phyloP scores from a whole-genome alignment of 2,888 invertebrate genomes.

The Hoplodrina blanda region DNA sequence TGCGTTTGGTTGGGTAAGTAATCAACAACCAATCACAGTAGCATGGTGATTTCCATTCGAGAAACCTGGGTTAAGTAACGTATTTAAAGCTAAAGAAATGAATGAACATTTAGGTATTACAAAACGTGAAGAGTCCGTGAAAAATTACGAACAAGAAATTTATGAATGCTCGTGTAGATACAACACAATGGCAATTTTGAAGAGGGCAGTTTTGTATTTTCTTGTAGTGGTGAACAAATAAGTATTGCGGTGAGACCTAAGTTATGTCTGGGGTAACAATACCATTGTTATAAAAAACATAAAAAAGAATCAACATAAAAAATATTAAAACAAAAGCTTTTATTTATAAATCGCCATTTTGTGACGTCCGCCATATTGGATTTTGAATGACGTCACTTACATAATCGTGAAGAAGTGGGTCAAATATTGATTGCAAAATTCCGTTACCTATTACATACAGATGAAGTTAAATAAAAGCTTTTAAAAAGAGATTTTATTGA shows the following conservation, averaged over 20 bases:
- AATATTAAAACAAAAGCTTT: too few species aligned
- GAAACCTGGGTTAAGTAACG: background rate
- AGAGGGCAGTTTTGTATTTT: constrained; percentile 12
- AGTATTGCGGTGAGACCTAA: background rate
- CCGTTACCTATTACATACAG: too few species aligned
- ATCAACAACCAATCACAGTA: too few species aligned
- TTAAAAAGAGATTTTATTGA: background rate
- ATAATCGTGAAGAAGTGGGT: too few species aligned
- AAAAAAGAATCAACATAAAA: too few species aligned
- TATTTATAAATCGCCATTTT: too few species aligned
- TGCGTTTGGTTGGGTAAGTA: background rate
- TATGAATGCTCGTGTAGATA: constrained; percentile 41
- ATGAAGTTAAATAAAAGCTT: too few species aligned
- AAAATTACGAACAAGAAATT: constrained; percentile 30
- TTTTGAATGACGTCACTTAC: too few species aligned
- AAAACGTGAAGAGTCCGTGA: constrained; percentile 2
- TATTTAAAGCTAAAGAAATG: constrained; percentile 1
- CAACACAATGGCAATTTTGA: constrained; percentile 32
- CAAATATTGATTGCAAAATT: too few species aligned
- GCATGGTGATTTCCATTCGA: background rate
- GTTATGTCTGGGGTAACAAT: constrained; percentile 7
- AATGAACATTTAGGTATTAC: constrained; percentile 6
- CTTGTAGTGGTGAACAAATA: constrained; percentile 16
- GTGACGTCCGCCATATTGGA: too few species aligned
- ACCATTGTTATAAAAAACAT: constrained; percentile 2